Evolutionary conservation across 2,113 vertebrate species (phyloP).

Genomic region (Regulus satrapa): DNA sequence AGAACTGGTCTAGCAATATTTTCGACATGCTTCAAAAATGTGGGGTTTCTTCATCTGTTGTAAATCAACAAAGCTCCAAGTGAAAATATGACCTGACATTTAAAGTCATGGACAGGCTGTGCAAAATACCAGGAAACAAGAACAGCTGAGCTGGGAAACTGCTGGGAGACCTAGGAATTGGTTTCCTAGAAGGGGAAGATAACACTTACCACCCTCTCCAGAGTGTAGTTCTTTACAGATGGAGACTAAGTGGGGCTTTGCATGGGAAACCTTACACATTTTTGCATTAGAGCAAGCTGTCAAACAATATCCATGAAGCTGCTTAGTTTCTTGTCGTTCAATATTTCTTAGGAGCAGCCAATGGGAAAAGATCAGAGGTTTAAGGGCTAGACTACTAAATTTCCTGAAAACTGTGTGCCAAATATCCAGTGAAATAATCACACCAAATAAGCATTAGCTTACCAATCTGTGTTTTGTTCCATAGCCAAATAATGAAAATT

Average conservation of each 20-base stretch:
- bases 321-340: background rate
- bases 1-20: background rate
- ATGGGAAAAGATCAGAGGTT: background rate
- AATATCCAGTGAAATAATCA: constrained; percentile 27
- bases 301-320: background rate
- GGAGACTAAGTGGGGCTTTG: background rate
- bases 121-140: background rate
- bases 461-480: constrained; percentile 15
- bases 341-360: background rate
- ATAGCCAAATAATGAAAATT: constrained; percentile 62
- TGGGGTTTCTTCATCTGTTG: background rate
- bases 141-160: background rate
- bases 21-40: background rate
- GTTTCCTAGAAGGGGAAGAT: background rate
- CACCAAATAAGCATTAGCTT: background rate
- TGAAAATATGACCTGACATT: background rate
- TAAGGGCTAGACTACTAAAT: constrained; percentile 26
- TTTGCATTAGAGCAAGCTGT: background rate
- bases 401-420: background rate
- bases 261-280: background rate
- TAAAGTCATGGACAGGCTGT: background rate
- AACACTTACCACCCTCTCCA: background rate
- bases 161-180: background rate
- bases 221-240: background rate
- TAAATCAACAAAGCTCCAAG: background rate